Percentiles rank a stretch among this genome's conserved stretches.
phyloP scores from a whole-genome alignment of 2,888 invertebrate species.

The Pandemis corylana region DNA sequence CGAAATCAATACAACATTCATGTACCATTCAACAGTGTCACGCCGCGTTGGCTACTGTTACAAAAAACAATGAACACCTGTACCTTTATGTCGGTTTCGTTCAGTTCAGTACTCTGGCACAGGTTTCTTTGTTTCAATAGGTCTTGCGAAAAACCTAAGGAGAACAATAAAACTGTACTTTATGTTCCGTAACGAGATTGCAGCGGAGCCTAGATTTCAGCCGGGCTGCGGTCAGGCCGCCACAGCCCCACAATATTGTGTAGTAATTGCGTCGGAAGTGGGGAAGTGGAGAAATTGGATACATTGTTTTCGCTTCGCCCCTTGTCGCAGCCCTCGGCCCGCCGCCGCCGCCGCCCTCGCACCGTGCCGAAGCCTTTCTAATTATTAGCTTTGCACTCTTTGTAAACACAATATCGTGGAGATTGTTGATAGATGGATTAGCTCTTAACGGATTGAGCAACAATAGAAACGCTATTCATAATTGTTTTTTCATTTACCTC shows the following conservation, averaged over 20 bases:
- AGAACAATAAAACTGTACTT: constrained; percentile 73
- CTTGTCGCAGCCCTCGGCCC: constrained; percentile 53
- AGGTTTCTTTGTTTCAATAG: constrained; percentile 69
- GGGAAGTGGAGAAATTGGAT: constrained; percentile 80
- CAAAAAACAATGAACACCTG: constrained; percentile 44
- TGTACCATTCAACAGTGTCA: constrained; percentile 42
- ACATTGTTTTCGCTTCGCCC: constrained; percentile 73
- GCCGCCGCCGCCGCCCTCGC: constrained; percentile 51
- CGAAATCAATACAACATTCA: constrained; percentile 34
- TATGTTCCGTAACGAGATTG: constrained; percentile 79
- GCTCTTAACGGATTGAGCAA: constrained; percentile 29
- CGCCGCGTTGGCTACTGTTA: constrained; percentile 41
- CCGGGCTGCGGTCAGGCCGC: constrained; percentile 70
- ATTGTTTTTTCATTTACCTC: constrained; percentile 8
- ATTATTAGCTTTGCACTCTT: constrained; percentile 65
- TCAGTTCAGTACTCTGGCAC: constrained; percentile 47
- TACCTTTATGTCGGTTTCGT: constrained; percentile 44
- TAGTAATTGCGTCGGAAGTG: constrained; percentile 81
- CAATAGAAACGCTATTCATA: constrained; percentile 7
- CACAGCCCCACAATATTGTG: constrained; percentile 71
- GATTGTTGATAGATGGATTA: constrained; percentile 45
- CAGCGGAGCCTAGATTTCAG: constrained; percentile 72
- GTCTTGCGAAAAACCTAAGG: constrained; percentile 70
- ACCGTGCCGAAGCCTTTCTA: constrained; percentile 72
- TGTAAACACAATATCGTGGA: constrained; percentile 56